These are phyloP conservation scores for Propsilocerus akamusi DNA, from an alignment of 1,140 invertebrate species.

Conservation along the genomic window DNA sequence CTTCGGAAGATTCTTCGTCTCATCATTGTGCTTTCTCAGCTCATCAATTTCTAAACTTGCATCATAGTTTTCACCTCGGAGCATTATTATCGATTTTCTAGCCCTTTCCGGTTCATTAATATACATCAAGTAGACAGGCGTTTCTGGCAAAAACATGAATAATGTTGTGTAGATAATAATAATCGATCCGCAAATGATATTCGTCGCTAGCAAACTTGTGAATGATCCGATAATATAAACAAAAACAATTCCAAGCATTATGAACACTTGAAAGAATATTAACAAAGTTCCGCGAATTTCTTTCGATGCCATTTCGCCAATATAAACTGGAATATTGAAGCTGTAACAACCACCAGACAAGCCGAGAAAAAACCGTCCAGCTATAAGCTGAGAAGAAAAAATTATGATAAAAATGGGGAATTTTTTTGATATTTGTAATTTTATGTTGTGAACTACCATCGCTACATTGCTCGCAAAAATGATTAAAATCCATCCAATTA, in stretches of 20 bases:
- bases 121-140: slow-evolving; percentile 30
- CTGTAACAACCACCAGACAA: slow-evolving; percentile 50
- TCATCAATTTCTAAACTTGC: neutral
- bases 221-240: slow-evolving; percentile 34
- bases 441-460: neutral
- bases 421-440: neutral
- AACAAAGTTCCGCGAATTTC: slow-evolving; percentile 47
- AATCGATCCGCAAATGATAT: slow-evolving; percentile 33
- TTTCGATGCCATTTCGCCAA: slow-evolving; percentile 48
- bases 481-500: neutral
- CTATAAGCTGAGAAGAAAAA: neutral
- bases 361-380: slow-evolving; percentile 46
- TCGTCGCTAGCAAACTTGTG: slow-evolving; percentile 25
- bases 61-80: slow-evolving; percentile 47
- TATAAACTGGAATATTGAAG: slow-evolving; percentile 48
- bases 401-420: neutral
- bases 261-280: slow-evolving; percentile 36
- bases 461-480: neutral
- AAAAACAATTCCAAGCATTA: slow-evolving; percentile 38
- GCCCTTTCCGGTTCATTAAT: slow-evolving; percentile 41
- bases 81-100: slow-evolving; percentile 36
- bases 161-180: slow-evolving; percentile 34
- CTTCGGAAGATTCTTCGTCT: neutral
- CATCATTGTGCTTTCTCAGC: neutral
- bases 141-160: slow-evolving; percentile 50